Conservation (phyloP, 2,888 invertebrate species). For the Drosophila mettleri region DNA sequence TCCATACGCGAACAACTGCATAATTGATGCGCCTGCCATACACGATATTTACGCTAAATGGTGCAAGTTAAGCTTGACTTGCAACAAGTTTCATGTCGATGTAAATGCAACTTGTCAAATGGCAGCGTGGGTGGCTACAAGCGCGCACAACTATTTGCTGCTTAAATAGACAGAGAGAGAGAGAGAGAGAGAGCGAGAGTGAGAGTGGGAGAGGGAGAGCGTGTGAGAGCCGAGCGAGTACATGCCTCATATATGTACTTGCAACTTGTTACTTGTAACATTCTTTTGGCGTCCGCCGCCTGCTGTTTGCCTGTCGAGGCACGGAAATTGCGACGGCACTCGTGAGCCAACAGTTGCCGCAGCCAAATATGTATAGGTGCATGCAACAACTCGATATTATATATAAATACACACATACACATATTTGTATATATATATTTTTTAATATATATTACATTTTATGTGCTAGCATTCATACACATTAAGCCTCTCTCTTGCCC, state of each 20-base stretch:
- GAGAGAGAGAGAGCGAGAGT: background rate
- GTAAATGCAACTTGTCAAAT: conserved; percentile 12
- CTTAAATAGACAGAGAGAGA: background rate
- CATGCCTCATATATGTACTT: conserved; percentile 23
- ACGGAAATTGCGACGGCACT: conserved; percentile 40
- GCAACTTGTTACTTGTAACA: conserved; percentile 27
- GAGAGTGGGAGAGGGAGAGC: background rate
- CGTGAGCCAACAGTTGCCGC: conserved; percentile 31
- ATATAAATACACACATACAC: background rate
- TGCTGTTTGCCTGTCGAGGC: conserved; percentile 38
- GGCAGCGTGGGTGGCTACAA: conserved; percentile 7
- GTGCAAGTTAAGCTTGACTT: background rate
- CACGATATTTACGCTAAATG: background rate
- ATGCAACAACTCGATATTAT: conserved; percentile 22
- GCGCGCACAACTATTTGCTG: conserved; percentile 10
- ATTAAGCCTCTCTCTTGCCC: background rate
- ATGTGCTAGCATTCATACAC: background rate
- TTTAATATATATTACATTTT: background rate
- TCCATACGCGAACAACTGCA: background rate
- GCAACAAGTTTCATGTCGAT: conserved; percentile 11
- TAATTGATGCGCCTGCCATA: background rate
- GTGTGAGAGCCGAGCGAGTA: background rate
- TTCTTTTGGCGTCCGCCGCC: conserved; percentile 36
- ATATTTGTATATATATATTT: background rate
- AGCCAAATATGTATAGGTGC: conserved; percentile 22